Percentiles rank a stretch among this genome's conserved stretches.
Conservation (phyloP, 2,888 invertebrate species). For the Cabera pusaria region DNA sequence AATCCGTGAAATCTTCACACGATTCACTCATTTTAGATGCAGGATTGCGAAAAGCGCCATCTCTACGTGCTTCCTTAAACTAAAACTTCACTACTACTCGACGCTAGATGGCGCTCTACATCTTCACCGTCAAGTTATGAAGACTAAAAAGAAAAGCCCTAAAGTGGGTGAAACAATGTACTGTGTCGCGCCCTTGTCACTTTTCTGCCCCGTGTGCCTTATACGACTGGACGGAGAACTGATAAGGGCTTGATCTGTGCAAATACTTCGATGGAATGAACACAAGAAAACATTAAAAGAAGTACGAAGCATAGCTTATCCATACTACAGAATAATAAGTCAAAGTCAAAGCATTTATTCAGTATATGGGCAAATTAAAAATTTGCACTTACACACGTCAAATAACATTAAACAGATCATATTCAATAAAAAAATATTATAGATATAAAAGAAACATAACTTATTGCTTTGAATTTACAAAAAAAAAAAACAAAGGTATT, state of each 20-base stretch:
- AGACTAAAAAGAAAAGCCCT: constrained; percentile 9
- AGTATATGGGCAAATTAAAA: too few relatives aligned
- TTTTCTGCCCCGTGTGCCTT: constrained; percentile 92
- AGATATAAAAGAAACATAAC: too few relatives aligned
- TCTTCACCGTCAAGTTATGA: background rate
- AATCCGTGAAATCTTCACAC: constrained; percentile 35
- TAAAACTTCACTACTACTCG: constrained; percentile 37
- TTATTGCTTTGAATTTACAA: too few relatives aligned
- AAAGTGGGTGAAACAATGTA: constrained; percentile 24
- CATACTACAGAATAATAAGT: too few relatives aligned
- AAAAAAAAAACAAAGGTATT: too few relatives aligned
- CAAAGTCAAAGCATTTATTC: too few relatives aligned
- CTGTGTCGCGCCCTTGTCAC: constrained; percentile 93
- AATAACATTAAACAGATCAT: too few relatives aligned
- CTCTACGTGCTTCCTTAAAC: constrained; percentile 24
- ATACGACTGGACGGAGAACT: constrained; percentile 99
- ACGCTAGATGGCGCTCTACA: constrained; percentile 43
- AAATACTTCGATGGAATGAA: constrained; percentile 34
- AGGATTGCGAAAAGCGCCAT: constrained; percentile 42
- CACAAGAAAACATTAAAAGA: too few relatives aligned
- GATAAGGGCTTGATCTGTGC: constrained; percentile 94
- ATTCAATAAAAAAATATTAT: too few relatives aligned
- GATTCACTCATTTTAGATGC: constrained; percentile 45
- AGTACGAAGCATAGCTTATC: too few relatives aligned
- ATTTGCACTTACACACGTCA: too few relatives aligned